Conservation (phyloP, 2,113 vertebrate genomes). For the Callipepla californica region DNA sequence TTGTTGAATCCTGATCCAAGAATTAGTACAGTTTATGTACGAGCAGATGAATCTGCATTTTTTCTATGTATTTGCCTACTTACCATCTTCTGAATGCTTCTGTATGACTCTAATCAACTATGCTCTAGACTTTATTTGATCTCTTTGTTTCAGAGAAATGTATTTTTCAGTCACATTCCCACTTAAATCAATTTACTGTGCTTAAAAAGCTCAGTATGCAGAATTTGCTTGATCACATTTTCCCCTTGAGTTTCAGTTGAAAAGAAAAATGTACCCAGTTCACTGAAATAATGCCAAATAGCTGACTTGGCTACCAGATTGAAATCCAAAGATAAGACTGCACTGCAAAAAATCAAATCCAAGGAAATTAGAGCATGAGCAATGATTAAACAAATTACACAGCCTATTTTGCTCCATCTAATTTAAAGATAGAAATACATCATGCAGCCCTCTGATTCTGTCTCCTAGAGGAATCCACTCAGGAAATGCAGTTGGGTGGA, state of each 20-base stretch:
- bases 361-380: slow-evolving; percentile 62
- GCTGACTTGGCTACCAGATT: slow-evolving; percentile 43
- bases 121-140: neutral
- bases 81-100: slow-evolving; percentile 19
- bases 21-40: slow-evolving; percentile 36
- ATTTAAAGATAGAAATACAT: slow-evolving; percentile 68
- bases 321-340: slow-evolving; percentile 35
- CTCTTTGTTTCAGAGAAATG: neutral
- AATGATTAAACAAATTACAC: slow-evolving; percentile 59
- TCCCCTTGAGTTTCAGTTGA: neutral
- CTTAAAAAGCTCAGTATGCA: slow-evolving; percentile 27
- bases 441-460: neutral
- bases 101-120: slow-evolving; percentile 2
- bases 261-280: slow-evolving; percentile 50
- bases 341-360: slow-evolving; percentile 64
- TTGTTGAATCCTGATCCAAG: slow-evolving; percentile 43
- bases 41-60: slow-evolving; percentile 19
- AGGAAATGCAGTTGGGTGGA: slow-evolving; percentile 52
- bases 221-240: slow-evolving; percentile 28
- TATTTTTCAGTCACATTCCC: slow-evolving; percentile 5
- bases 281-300: slow-evolving; percentile 51
- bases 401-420: slow-evolving; percentile 59
- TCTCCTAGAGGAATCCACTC: slow-evolving; percentile 60
- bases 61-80: slow-evolving; percentile 27
- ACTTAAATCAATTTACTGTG: slow-evolving; percentile 24